Conservation (phyloP, 92 coral and sea anemone genomes). For the Heteractis magnifica region DNA sequence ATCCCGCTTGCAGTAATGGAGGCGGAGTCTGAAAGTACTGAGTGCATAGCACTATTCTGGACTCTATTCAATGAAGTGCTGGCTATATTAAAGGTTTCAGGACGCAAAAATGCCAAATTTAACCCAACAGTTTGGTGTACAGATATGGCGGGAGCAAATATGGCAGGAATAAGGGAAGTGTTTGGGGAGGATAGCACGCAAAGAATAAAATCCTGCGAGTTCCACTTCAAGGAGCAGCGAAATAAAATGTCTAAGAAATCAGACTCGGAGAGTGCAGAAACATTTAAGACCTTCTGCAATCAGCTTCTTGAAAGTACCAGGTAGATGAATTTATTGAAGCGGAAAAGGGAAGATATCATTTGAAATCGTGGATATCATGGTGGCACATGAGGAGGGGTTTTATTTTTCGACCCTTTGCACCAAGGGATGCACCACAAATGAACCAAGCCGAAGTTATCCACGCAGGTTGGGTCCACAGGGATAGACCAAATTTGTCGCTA, state of each 20-base stretch:
- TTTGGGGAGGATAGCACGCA: too few species aligned
- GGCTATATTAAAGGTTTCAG: too few species aligned
- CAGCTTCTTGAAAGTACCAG: neutral
- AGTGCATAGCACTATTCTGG: too few species aligned
- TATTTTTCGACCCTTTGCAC: conserved; percentile 35
- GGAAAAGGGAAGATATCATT: conserved; percentile 1
- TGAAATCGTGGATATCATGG: conserved; percentile 15
- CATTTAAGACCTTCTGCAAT: neutral
- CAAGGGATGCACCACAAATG: conserved; percentile 24
- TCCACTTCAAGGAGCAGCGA: conserved; percentile 2
- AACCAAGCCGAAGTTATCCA: conserved; percentile 43
- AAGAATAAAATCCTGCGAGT: too few species aligned
- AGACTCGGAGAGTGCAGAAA: conserved; percentile 28
- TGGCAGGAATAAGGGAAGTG: too few species aligned
- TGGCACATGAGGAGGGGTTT: conserved; percentile 33
- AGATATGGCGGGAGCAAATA: too few species aligned
- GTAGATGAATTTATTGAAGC: neutral
- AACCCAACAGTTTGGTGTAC: too few species aligned
- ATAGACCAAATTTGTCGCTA: conserved; percentile 32
- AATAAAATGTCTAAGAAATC: conserved; percentile 37
- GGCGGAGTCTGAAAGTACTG: too few species aligned
- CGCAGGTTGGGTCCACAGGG: conserved; percentile 40
- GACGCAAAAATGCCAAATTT: too few species aligned
- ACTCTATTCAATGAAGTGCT: too few species aligned
- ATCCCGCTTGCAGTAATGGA: too few species aligned